Evolutionary conservation across 2,113 vertebrate species (phyloP).

Genomic region (Ondatra zibethicus): DNA sequence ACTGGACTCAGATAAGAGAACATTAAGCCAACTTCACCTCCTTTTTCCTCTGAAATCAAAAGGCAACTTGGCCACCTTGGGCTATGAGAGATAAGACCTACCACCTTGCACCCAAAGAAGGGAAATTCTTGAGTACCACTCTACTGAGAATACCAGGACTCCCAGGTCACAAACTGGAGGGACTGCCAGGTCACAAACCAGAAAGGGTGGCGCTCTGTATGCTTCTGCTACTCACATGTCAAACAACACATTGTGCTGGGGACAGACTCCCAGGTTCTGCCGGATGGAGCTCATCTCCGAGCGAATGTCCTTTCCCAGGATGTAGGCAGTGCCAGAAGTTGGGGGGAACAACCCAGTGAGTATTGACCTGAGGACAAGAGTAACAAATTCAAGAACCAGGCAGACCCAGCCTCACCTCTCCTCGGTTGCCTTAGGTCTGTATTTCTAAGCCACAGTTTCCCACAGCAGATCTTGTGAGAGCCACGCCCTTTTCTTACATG

Average conservation of each 20-base stretch:
- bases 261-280: constrained; percentile 96
- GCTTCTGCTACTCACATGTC: constrained; percentile 92
- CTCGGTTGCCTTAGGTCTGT: background rate
- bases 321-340: constrained; percentile 97
- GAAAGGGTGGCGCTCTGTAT: too few relatives aligned
- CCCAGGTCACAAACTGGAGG: background rate
- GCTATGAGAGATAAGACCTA: background rate
- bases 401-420: accelerated
- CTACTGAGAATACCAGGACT: accelerated
- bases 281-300: constrained; percentile 94
- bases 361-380: constrained; percentile 92
- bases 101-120: background rate
- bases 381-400: background rate
- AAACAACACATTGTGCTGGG: constrained; percentile 98
- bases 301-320: constrained; percentile 96
- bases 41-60: background rate
- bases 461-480: background rate
- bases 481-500: constrained; percentile 90
- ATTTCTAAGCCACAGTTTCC: background rate
- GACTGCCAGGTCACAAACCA: background rate
- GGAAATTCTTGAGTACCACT: background rate
- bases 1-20: background rate
- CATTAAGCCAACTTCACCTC: too few relatives aligned
- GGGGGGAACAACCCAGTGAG: constrained; percentile 97
- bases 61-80: background rate